phyloP scores from a whole-genome alignment of 2,888 invertebrate genomes.

The Conomelus anceps region DNA sequence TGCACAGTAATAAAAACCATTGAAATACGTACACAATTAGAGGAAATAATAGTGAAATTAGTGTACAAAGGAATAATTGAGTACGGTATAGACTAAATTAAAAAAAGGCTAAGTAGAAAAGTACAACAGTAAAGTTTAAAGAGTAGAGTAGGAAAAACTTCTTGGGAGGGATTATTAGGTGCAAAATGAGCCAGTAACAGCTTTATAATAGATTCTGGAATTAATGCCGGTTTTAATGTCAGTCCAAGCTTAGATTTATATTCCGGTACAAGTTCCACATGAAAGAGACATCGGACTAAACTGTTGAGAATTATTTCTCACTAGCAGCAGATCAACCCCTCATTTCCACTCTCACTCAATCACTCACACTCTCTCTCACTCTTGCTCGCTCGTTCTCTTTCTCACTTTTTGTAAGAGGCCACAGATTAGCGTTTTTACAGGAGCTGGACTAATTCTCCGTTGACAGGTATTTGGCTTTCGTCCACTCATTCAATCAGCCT shows the following conservation, averaged over 20 bases:
- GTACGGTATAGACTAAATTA: too few species aligned
- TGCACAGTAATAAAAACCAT: too few species aligned
- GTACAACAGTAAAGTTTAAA: not conserved
- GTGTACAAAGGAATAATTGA: too few species aligned
- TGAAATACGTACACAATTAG: too few species aligned
- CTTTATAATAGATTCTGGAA: not conserved
- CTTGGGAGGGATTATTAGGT: not conserved
- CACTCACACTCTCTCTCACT: not conserved
- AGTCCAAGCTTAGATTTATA: not conserved
- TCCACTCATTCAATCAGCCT: not conserved
- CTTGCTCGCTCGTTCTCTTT: not conserved
- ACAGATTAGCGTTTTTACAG: not conserved
- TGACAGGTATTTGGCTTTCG: not conserved
- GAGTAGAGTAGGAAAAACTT: not conserved
- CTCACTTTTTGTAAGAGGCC: not conserved
- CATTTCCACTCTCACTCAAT: not conserved
- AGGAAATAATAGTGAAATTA: too few species aligned
- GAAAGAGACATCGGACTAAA: not conserved
- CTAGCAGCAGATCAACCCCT: not conserved
- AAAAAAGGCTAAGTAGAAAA: too few species aligned
- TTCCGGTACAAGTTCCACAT: not conserved
- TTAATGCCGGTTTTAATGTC: not conserved
- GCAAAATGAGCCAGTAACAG: not conserved
- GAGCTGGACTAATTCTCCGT: not conserved
- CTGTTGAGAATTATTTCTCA: not conserved